Evolutionary conservation across 1,140 invertebrate genomes (phyloP).

Genomic region (Drosophila leontia): DNA sequence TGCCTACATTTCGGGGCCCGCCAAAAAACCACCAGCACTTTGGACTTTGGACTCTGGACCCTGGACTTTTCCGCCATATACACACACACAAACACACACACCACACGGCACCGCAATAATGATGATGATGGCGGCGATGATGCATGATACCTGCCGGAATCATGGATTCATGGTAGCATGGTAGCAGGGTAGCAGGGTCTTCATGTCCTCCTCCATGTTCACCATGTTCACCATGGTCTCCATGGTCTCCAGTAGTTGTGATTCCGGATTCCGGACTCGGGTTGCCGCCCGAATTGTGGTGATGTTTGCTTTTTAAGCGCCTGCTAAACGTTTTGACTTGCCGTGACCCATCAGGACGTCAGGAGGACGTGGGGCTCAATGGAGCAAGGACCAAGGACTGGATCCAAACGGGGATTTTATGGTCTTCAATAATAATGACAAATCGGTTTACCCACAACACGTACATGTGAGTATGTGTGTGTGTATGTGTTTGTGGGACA

Average conservation of each 20-base stretch:
- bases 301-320: constrained; percentile 57
- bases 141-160: constrained; percentile 30
- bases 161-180: constrained; percentile 1
- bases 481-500: constrained; percentile 21
- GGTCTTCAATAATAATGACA: constrained; percentile 81
- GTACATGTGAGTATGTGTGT: constrained; percentile 2
- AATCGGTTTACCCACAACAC: constrained; percentile 64
- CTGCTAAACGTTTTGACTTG: constrained; percentile 70
- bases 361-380: constrained; percentile 1
- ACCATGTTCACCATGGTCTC: not conserved
- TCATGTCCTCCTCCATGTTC: not conserved
- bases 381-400: not conserved
- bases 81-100: not conserved
- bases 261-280: not conserved
- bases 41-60: not conserved
- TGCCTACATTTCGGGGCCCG: constrained; percentile 24
- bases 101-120: constrained; percentile 1
- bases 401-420: constrained; percentile 33
- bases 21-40: constrained; percentile 2
- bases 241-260: not conserved
- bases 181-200: not conserved
- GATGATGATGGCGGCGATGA: constrained; percentile 9
- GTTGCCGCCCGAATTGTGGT: not conserved
- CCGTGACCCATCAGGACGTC: constrained; percentile 34
- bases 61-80: not conserved